phyloP scores from a whole-genome alignment of 2,797 vertebrate genomes.

The Coracias cyanogaster region DNA sequence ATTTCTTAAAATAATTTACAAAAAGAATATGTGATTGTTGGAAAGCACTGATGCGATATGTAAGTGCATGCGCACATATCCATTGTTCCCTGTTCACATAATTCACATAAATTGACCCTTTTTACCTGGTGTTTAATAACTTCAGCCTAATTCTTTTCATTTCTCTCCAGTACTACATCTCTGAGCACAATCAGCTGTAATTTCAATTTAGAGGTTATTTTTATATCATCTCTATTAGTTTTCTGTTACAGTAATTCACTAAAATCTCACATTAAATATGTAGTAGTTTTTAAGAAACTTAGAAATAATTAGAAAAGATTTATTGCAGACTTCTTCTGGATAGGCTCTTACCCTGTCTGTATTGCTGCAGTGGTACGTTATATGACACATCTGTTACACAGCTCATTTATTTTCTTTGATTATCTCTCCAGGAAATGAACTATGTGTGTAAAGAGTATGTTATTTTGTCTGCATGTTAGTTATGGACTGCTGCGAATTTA shows the following conservation, averaged over 20 bases:
- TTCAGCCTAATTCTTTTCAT: neutral
- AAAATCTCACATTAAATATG: neutral
- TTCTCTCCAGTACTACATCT: neutral
- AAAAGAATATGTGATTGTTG: constrained; percentile 62
- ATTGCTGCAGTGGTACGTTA: neutral
- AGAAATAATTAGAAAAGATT: constrained; percentile 32
- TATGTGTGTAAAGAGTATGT: constrained; percentile 7
- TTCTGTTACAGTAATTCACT: neutral
- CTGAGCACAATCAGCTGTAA: neutral
- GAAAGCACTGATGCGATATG: constrained; percentile 51
- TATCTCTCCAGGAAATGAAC: constrained; percentile 43
- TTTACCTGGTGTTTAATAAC: constrained; percentile 20
- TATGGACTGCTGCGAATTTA: constrained; percentile 4
- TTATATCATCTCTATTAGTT: neutral
- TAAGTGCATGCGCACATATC: constrained; percentile 13
- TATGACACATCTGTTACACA: constrained; percentile 36
- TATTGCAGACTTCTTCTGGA: constrained; percentile 1
- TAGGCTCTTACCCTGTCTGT: neutral
- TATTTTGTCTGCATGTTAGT: constrained; percentile 58
- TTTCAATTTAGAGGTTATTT: neutral
- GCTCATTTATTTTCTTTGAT: constrained; percentile 45
- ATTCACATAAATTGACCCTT: constrained; percentile 42
- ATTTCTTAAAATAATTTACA: constrained; percentile 59
- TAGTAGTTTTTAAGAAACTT: neutral
- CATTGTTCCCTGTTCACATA: constrained; percentile 49